Base-by-base conservation (phyloP, 2,888 invertebrate genomes). In the Yponomeuta plumbellus region DNA sequence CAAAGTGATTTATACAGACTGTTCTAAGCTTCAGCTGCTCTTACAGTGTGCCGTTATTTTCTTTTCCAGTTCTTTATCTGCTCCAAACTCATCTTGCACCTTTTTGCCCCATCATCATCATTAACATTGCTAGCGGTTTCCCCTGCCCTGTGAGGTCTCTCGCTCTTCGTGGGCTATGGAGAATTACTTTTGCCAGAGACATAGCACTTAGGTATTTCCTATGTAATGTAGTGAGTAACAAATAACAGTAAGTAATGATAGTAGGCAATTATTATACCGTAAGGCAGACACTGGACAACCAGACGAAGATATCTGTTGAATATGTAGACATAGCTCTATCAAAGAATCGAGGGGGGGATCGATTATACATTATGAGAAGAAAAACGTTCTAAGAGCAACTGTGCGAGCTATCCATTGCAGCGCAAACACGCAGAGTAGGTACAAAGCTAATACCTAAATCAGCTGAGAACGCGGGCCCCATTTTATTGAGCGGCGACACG, bases 401-500 rank as follows among this genome's bases (percentile, higher is more conserved):
- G 44, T 52, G 44, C 17, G 17, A 17, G 44, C 44, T 52, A 52
- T 52, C 17, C 44, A 52, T 52, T 52, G 44, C 44, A 52, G 13
- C 44, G 44, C 44, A 44, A 11, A 8, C 44, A 44, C 44, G 44
- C 44, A 61, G 23, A 11, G 22, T n/a, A n/a, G n/a, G n/a, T 61
- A 34, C 61, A 34, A 13, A 61, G n/a, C 61, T 61, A 44, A 40
- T 40, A n/a, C n/a, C n/a, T n/a, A 63, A 44, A 75, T 76, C 80
- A 79, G 76, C 77, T 78, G 77, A 57, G 65, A 56, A 68, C 71
- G 68, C 65, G 69, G 73, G 72, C 72, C 67, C 71, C 69, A 68
- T 71, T 68, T 72, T 91, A 91, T 91, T 82, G 90, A 91, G 77
- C 90, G 86, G 76, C 67, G 73, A 68, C 79, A 74, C 86, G 85